Evolutionary conservation across 1,140 invertebrate genomes (phyloP), one percentile per base, ranked within the genome.

Genomic region (Drosophila ohnishii): DNA sequence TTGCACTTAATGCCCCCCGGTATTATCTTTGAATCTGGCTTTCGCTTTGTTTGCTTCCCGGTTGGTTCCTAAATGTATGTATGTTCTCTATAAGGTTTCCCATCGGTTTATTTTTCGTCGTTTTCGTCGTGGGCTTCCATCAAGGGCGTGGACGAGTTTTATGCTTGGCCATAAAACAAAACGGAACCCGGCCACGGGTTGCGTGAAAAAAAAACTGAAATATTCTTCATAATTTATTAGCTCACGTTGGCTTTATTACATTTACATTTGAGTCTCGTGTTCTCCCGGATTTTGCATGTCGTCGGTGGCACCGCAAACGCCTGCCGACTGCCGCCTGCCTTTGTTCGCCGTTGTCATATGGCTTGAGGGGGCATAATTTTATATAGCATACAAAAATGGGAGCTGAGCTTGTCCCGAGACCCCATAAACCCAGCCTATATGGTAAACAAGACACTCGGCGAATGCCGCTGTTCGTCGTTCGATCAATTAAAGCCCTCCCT

Each of bases 341-440:
- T 69, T 69, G 62, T 69, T 66, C 62, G 44, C 55, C 62, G 65
- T 59, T 71, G 70, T 73, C 70, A 73, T 55, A 73, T 40, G 70
- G 70, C 48, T 73, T 62, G 39, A 30, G 69, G 65, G 47, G 63
- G 25, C 16, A 69, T 44, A 16, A 61, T 62, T 78, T 78, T 82
- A 53, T 81, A 61, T 85, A 84, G 80, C 80, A 80, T 84, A 84
- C 80, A 84, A 85, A 84, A 84, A 76, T 84, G 65, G 51, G 80
- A 50, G 48, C 48, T 16, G 9, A 51, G 65, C 75, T 48, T 34
- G 45, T 11, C 65, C 30, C 7, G 10, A 32, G 35, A 37, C 19
- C 37, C 34, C 64, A 45, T 56, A 58, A 58, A 40, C 22, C 32
- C 39, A 22, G 37, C 40, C 19, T 45, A 40, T 45, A 48, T 48